Evolutionary conservation across 2,888 invertebrate genomes (phyloP).

Genomic region (Protonemura montana): DNA sequence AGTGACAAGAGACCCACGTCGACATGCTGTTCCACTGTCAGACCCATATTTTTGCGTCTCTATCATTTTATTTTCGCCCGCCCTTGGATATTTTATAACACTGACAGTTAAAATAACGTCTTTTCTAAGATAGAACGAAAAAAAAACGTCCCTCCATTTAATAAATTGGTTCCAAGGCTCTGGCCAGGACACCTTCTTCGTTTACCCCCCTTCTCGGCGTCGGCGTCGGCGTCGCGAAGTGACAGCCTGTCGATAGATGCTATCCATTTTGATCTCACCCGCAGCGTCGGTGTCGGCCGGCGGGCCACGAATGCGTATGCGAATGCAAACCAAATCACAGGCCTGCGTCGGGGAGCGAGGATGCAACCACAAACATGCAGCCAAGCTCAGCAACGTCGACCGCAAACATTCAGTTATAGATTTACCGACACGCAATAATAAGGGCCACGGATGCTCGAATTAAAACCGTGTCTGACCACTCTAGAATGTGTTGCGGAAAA

Average conservation of each 20-base stretch:
- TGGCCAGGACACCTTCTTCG: background rate
- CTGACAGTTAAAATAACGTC: background rate
- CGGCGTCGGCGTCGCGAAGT: background rate
- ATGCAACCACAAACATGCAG: background rate
- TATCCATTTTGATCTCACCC: slow-evolving; percentile 7
- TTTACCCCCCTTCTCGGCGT: background rate
- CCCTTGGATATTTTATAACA: background rate
- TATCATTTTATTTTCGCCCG: background rate
- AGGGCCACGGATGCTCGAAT: too few species aligned
- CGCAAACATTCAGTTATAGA: background rate
- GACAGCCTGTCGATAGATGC: background rate
- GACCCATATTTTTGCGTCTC: background rate
- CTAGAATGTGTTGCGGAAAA: too few species aligned
- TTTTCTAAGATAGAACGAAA: background rate
- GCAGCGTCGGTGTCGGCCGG: background rate
- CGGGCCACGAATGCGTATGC: background rate
- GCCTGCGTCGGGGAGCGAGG: background rate
- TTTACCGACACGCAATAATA: background rate
- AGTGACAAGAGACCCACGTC: background rate
- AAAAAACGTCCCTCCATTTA: background rate
- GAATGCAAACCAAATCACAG: background rate
- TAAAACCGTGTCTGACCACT: too few species aligned
- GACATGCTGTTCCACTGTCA: background rate
- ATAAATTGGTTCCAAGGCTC: background rate
- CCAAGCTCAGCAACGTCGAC: background rate